Conservation (phyloP, 2,797 vertebrate genomes). For the Mormyrus proboscirostris region DNA sequence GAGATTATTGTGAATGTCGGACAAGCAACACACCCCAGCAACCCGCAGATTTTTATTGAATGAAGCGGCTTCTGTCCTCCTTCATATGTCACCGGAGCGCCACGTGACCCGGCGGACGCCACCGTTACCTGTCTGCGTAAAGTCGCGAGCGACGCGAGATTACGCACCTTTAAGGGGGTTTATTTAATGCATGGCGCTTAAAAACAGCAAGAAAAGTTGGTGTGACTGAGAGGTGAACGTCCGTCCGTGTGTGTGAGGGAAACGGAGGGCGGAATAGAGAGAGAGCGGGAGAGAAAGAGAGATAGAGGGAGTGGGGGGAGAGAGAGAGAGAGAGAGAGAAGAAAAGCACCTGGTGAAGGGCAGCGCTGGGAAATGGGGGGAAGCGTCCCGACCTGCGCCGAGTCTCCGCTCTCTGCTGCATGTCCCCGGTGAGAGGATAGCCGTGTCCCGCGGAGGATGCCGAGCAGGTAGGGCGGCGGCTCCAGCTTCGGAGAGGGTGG, state of each 20-base stretch:
- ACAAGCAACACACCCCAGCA: background rate
- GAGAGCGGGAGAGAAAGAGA: background rate
- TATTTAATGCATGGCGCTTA: background rate
- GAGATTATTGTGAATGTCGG: background rate
- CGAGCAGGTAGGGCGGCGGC: conserved; percentile 44
- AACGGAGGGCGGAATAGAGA: background rate
- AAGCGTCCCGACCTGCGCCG: conserved; percentile 32
- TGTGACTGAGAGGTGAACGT: background rate
- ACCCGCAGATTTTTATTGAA: background rate
- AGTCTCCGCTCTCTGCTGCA: conserved; percentile 27
- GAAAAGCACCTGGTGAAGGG: conserved; percentile 33
- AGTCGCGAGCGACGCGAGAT: background rate
- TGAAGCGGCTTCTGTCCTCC: background rate
- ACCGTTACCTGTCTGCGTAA: background rate
- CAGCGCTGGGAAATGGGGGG: conserved; percentile 31
- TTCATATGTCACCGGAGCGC: background rate
- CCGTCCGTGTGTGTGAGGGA: background rate
- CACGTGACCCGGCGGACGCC: background rate
- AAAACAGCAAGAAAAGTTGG: background rate
- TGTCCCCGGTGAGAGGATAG: conserved; percentile 33
- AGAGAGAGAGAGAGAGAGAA: background rate
- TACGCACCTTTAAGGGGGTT: background rate
- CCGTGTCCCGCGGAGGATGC: conserved; percentile 46
- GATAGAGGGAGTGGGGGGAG: background rate
- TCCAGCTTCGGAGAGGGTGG: background rate